Percentiles rank a stretch among this genome's conserved stretches.
Evolutionary conservation across 2,113 vertebrate species (phyloP).

Genomic region (Antechinus stuartii): DNA sequence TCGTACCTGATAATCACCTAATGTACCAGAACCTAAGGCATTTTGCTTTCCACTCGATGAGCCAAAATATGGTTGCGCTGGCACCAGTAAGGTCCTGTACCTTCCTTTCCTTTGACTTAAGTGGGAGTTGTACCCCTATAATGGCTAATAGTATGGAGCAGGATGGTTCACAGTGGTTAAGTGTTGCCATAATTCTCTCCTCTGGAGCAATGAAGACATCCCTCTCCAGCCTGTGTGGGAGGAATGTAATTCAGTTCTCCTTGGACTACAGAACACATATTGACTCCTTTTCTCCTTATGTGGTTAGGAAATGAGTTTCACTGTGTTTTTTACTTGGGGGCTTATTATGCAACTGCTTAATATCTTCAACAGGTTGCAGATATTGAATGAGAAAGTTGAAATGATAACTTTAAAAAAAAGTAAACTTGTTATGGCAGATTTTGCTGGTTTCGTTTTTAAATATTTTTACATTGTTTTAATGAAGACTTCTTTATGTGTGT

Average conservation of each 20-base stretch:
- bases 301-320: slow-evolving; percentile 65
- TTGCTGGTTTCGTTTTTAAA: slow-evolving; percentile 51
- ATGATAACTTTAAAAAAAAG: slow-evolving; percentile 76
- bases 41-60: not conserved
- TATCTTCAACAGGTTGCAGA: slow-evolving; percentile 66
- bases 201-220: slow-evolving; percentile 63
- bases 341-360: slow-evolving; percentile 75
- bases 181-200: slow-evolving; percentile 74
- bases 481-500: slow-evolving; percentile 73
- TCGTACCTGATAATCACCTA: slow-evolving; percentile 49
- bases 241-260: slow-evolving; percentile 66
- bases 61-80: not conserved
- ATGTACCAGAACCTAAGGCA: slow-evolving; percentile 34
- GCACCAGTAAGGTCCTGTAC: not conserved
- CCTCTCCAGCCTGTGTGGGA: slow-evolving; percentile 68
- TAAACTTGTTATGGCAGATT: slow-evolving; percentile 75
- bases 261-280: slow-evolving; percentile 68
- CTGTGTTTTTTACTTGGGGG: slow-evolving; percentile 74
- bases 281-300: slow-evolving; percentile 75
- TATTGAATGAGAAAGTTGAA: slow-evolving; percentile 82
- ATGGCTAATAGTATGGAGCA: slow-evolving; percentile 42
- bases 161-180: slow-evolving; percentile 58
- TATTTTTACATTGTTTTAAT: slow-evolving; percentile 64
- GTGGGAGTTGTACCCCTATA: not conserved
- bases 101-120: slow-evolving; percentile 19